Conservation (phyloP, 2,113 vertebrate genomes). For the Tragulus kanchil region DNA sequence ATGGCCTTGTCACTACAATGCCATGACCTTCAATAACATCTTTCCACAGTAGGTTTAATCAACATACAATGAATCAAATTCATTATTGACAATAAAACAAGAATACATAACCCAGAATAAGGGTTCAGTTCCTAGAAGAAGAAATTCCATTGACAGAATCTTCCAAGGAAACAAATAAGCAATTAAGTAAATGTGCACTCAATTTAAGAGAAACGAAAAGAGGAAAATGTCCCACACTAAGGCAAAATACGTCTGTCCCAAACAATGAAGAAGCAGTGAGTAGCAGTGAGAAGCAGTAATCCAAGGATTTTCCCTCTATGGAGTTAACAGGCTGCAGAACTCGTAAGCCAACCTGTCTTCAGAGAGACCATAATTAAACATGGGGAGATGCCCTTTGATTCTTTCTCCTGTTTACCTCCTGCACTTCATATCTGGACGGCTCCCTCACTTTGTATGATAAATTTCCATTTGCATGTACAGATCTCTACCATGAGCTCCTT, state of each 20-base stretch:
- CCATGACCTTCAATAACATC: background rate
- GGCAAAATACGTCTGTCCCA: conserved; percentile 57
- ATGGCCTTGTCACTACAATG: background rate
- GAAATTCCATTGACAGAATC: conserved; percentile 34
- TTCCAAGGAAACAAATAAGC: conserved; percentile 53
- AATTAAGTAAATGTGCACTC: conserved; percentile 59
- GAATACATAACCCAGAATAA: conserved; percentile 34
- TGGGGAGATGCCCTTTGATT: background rate
- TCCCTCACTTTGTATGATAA: background rate
- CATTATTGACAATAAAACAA: conserved; percentile 32
- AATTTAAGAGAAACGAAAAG: conserved; percentile 67
- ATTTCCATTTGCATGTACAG: background rate
- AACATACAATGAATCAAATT: background rate
- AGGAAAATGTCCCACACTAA: conserved; percentile 52
- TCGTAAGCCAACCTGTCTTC: background rate
- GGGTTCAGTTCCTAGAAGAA: conserved; percentile 37
- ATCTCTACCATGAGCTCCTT: background rate
- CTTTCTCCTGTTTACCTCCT: background rate
- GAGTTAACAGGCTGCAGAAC: background rate
- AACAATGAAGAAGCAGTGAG: conserved; percentile 5
- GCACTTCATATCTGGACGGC: background rate
- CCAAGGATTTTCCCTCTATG: background rate
- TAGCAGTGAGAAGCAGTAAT: background rate
- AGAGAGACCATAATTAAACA: background rate
- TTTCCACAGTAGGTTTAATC: conserved; percentile 14